Percentiles rank a stretch among this genome's conserved stretches.
Evolutionary conservation across 2,888 invertebrate species (phyloP).

Genomic region (Bombylius major): DNA sequence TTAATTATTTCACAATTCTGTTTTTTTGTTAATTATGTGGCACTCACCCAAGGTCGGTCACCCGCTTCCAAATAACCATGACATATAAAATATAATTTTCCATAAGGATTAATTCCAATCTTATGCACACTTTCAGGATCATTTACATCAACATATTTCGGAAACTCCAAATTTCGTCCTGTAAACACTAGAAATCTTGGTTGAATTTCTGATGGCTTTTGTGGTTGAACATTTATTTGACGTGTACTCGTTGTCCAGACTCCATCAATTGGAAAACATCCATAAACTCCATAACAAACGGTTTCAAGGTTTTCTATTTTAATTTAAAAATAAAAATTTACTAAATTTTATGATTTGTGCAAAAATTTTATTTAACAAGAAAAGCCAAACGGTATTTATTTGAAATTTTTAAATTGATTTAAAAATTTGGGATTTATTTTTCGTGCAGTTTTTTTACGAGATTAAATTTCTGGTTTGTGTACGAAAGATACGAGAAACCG

Average conservation of each 20-base stretch:
- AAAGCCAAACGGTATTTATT: no score
- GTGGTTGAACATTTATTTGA: constrained; percentile 69
- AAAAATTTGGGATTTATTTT: no score
- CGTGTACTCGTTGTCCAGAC: constrained; percentile 69
- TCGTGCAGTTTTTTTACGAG: no score
- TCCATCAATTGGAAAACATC: constrained; percentile 64
- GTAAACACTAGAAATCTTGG: constrained; percentile 47
- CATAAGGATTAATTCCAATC: constrained; percentile 48
- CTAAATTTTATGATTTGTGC: no score
- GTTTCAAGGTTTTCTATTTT: constrained; percentile 35
- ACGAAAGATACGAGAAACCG: no score
- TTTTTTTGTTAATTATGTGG: constrained; percentile 1
- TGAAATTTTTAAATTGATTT: no score
- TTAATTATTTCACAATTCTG: constrained; percentile 5
- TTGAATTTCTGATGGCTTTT: constrained; percentile 49
- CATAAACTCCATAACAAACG: constrained; percentile 65
- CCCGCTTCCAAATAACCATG: constrained; percentile 84
- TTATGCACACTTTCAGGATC: constrained; percentile 48
- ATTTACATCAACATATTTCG: constrained; percentile 52
- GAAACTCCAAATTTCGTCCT: constrained; percentile 35
- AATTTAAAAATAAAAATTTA: no score
- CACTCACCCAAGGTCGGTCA: constrained; percentile 60
- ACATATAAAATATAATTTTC: constrained; percentile 60
- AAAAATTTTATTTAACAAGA: no score
- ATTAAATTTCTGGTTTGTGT: no score